Evolutionary conservation across 2,888 invertebrate species (phyloP).

Genomic region (Lasioglossum calceatum): DNA sequence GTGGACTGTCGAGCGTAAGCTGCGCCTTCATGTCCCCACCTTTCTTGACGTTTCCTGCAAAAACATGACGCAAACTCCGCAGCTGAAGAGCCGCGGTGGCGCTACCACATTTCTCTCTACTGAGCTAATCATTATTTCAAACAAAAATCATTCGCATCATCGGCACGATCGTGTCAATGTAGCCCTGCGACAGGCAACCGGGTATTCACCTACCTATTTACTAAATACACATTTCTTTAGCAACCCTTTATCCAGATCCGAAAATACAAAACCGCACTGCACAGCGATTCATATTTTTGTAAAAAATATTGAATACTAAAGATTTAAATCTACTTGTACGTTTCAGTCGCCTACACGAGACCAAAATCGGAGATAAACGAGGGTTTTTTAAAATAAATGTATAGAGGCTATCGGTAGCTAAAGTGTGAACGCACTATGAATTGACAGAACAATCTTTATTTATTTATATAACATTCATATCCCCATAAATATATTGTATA

Average conservation of each 20-base stretch:
- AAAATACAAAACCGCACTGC: not conserved
- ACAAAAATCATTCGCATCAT: not conserved
- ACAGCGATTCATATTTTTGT: not conserved
- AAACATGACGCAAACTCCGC: constrained; percentile 64
- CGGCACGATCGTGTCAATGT: not conserved
- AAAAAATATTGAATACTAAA: not conserved
- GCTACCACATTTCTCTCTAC: constrained; percentile 40
- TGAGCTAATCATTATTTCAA: constrained; percentile 12
- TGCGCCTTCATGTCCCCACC: constrained; percentile 67
- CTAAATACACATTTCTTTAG: not conserved
- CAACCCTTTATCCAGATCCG: not conserved
- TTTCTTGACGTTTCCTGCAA: constrained; percentile 63
- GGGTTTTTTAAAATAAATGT: not conserved
- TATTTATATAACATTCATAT: not conserved
- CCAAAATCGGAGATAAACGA: not conserved
- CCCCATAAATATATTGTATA: constrained; percentile 8
- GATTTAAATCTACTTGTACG: not conserved
- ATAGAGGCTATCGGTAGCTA: not conserved
- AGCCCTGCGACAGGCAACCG: not conserved
- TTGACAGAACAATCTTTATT: constrained; percentile 26
- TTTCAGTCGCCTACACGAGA: not conserved
- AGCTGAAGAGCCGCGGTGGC: constrained; percentile 30
- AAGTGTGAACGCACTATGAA: constrained; percentile 1
- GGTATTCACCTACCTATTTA: not conserved
- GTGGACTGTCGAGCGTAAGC: constrained; percentile 71